Percentiles rank a stretch among this genome's conserved stretches.
Conservation (phyloP, 2,888 invertebrate genomes). For the Antheraea yamamai region DNA sequence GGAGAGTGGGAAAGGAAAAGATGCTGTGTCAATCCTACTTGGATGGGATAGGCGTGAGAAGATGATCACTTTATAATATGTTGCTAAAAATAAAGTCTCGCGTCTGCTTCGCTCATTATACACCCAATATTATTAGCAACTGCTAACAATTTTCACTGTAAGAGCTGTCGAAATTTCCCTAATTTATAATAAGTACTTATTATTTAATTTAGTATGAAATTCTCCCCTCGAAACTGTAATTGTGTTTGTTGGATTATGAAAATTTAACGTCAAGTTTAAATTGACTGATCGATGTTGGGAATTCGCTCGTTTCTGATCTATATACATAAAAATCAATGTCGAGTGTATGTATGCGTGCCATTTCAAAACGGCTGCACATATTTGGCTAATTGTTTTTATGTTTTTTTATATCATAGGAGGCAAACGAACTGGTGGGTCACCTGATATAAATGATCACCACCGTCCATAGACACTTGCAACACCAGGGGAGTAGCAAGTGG, state of each 20-base stretch:
- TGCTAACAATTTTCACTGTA: not conserved
- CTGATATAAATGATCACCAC: too few species aligned
- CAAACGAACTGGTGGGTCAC: too few species aligned
- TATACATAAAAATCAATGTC: too few species aligned
- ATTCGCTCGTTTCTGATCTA: not conserved
- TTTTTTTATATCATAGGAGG: too few species aligned
- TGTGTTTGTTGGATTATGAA: not conserved
- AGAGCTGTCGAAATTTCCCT: constrained; percentile 7
- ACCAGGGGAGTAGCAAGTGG: too few species aligned
- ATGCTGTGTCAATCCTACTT: too few species aligned
- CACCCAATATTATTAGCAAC: not conserved
- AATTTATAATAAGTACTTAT: constrained; percentile 12
- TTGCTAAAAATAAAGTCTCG: not conserved
- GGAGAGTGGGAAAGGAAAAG: too few species aligned
- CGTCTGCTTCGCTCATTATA: not conserved
- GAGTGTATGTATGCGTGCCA: too few species aligned
- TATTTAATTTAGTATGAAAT: constrained; percentile 13
- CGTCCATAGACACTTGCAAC: too few species aligned
- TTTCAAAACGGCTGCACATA: too few species aligned
- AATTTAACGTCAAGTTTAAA: not conserved
- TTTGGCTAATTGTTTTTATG: too few species aligned
- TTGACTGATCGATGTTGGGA: not conserved
- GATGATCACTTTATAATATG: not conserved
- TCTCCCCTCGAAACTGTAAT: not conserved
- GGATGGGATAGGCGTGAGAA: too few species aligned